Evolutionary conservation across 1,140 invertebrate species (phyloP), one percentile per base, ranked within the genome.

Genomic region (Heliconius melpomene): DNA sequence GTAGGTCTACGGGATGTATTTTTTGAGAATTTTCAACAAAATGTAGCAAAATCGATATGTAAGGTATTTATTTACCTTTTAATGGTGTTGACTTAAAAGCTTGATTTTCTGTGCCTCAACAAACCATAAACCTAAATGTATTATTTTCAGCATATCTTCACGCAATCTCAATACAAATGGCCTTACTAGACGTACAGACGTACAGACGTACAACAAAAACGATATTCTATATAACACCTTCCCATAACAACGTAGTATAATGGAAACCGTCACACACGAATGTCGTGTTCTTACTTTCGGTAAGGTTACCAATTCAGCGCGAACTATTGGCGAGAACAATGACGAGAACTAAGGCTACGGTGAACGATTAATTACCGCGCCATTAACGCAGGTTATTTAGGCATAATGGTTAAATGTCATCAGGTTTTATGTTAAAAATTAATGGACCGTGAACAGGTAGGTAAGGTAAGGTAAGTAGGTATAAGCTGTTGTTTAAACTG

Each of bases 221-320:
- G 13, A 46, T 46, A 60, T 9, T 23, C 23, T 11, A 60, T 5
- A 11, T 7, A n/a, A 60, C 57, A 23, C 7, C n/a, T 9, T 46
- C 40, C 40, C 7, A 60, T 11, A 26, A 36, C n/a, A 50, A 2
- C 77, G 75, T 72, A 11, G 54, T 57, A 32, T 29, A 85, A 87
- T 88, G 86, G 85, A 87, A 75, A 89, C 84, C 72, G 66, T n/a
- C 50, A 16, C 38, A 72, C 80, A 78, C 82, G 77, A 87, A 82
- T 90, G 86, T 90, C 89, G 87, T 91, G 90, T 83, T 85, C 85
- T 85, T 86, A 87, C 89, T 87, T 90, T 89, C 74, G 85, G 85
- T 90, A 90, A 90, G 88, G 90, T 90, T 90, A 87, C 82, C 85
- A 79, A 82, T 80, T 87, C 84, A 84, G 71, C 78, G 83, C 60